Conservation (phyloP, 2,113 vertebrate genomes). For the Macaca nemestrina region DNA sequence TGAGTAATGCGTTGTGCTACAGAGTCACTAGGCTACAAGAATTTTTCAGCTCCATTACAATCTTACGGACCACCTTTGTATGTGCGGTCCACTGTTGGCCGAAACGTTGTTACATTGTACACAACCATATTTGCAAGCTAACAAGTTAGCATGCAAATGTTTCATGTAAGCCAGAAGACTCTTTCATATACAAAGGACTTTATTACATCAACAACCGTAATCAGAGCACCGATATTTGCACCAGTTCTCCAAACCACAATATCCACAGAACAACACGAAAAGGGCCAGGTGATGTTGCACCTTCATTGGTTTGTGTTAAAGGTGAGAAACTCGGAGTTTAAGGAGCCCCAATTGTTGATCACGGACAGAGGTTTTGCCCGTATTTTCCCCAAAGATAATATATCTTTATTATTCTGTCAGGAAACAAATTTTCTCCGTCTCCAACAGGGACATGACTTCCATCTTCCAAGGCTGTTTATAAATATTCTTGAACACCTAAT, state of each 20-base stretch:
- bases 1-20: neutral
- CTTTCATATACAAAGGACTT: neutral
- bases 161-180: neutral
- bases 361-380: neutral
- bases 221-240: neutral
- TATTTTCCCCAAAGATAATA: neutral
- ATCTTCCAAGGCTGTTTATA: neutral
- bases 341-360: neutral
- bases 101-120: neutral
- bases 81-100: no score
- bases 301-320: neutral
- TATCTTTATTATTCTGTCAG: neutral
- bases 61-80: neutral
- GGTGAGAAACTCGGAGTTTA: neutral
- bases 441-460: neutral
- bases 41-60: neutral
- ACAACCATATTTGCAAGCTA: neutral
- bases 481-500: neutral
- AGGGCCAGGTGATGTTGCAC: accelerated
- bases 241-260: neutral
- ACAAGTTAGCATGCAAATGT: neutral
- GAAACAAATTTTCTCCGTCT: neutral
- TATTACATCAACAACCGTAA: neutral
- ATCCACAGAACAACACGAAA: neutral
- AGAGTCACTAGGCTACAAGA: neutral